Base-by-base conservation (phyloP, 1,140 invertebrate species). In the Drosophila saltans region DNA sequence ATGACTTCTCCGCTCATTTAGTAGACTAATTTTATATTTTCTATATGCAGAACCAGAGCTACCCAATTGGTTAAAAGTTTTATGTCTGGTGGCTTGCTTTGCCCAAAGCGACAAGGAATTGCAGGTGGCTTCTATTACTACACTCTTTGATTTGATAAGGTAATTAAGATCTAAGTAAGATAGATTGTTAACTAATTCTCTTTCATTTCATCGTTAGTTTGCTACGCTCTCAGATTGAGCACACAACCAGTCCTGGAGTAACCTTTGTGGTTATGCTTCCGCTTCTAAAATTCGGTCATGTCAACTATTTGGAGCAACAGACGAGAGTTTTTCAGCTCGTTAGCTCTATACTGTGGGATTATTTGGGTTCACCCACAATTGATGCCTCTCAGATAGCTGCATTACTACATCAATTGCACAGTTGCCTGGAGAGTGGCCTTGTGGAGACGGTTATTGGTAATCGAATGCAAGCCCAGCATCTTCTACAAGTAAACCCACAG, bases 51-150 rank as follows among this genome's bases (percentile, higher is more conserved):
- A 92, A 9, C 90, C 90, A 0, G 80, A 93, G n/a, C 83, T 97
- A n/a, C 96, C 96, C 0, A 93, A 94, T n/a, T 97, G 96, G 96
- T 91, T 97, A 9, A 95, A 96, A 78, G 94, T 95, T 55, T 86
- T 97, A 1, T 93, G 96, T 1, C 94, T 95, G 1, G 95, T 95
- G 76, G 94, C 94, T 1, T 96, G 96, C 78, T 95, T 94, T 93
- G 91, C 96, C 0, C 93, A 92, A 66, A 84, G 72, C 36, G 93
- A 93, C 66, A 93, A 92, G 63, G 93, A 93, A 40, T 92, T 97
- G 1, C 96, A 97, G 78, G 93, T 96, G 24, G 94, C 94, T 0
- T 95, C 96, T 4, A 95, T 97, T 21, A 94, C 94, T 1, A 96
- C 96, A 3, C 92, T 97, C n/a, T 92, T 97, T 24, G 96, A 97